Conservation (phyloP, 2,888 invertebrate genomes). For the Galerucella pusilla region DNA sequence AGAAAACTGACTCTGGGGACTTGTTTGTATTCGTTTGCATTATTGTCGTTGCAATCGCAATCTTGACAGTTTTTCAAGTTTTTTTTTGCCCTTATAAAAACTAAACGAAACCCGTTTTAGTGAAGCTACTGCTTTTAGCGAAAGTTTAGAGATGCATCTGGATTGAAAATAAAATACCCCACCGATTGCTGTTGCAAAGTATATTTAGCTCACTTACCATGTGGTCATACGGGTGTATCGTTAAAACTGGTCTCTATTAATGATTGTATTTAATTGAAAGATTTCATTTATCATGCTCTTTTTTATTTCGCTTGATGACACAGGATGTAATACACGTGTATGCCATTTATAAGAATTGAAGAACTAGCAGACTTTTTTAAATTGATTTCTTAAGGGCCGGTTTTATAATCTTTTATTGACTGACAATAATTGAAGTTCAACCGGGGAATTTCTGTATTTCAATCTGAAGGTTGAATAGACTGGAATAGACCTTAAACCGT, state of each 20-base stretch:
- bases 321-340: not conserved
- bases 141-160: not conserved
- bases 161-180: not conserved
- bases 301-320: not conserved
- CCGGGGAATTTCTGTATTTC: no score
- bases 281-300: not conserved
- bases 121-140: not conserved
- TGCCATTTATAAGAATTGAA: not conserved
- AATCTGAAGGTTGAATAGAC: no score
- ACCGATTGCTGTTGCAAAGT: not conserved
- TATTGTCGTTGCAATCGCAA: no score
- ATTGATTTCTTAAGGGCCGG: not conserved
- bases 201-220: conserved; percentile 1
- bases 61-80: no score
- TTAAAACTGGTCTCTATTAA: not conserved
- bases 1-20: no score
- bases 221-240: conserved; percentile 1
- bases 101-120: not conserved
- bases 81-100: not conserved
- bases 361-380: not conserved
- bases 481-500: no score
- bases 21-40: no score
- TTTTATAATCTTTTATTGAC: no score
- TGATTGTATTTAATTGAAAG: not conserved
- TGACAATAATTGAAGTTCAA: no score